A percentile compares a stretch with the other conserved stretches of the same genome.
These are phyloP conservation scores for Eurosta solidaginis DNA, from an alignment of 1,140 invertebrate species.

Conservation along the genomic window DNA sequence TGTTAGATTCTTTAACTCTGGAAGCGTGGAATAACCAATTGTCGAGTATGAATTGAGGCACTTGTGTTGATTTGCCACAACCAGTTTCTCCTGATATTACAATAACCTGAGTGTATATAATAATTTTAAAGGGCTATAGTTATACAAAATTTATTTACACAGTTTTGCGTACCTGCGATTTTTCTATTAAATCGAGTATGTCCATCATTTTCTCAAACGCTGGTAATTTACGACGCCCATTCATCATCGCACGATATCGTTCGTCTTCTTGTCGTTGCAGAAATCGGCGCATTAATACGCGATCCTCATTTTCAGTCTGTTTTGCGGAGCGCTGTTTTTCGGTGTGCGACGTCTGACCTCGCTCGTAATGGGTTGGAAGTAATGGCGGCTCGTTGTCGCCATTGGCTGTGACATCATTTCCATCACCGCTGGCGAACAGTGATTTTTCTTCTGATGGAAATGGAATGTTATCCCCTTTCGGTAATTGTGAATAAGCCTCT, in stretches of 20 bases:
- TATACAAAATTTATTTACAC: slow-evolving; percentile 39
- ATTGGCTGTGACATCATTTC: slow-evolving; percentile 27
- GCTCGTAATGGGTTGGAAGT: slow-evolving; percentile 66
- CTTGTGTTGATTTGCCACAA: slow-evolving; percentile 88
- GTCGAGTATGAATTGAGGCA: slow-evolving; percentile 91
- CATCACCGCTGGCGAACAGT: slow-evolving; percentile 46
- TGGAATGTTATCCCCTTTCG: slow-evolving; percentile 63
- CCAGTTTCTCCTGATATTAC: slow-evolving; percentile 86
- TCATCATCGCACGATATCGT: slow-evolving; percentile 69
- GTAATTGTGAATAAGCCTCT: slow-evolving; percentile 67
- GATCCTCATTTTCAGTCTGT: slow-evolving; percentile 66
- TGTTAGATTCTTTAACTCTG: slow-evolving; percentile 36
- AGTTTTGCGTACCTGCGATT: slow-evolving; percentile 64
- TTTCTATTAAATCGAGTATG: slow-evolving; percentile 68
- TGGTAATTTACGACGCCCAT: slow-evolving; percentile 68
- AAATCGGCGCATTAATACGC: slow-evolving; percentile 66
- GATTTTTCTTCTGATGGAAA: slow-evolving; percentile 63
- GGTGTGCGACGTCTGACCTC: slow-evolving; percentile 58
- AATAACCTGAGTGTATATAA: slow-evolving; percentile 61
- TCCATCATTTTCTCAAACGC: slow-evolving; percentile 69
- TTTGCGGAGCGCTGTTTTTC: slow-evolving; percentile 62
- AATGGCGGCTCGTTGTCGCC: background rate
- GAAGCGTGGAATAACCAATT: slow-evolving; percentile 64
- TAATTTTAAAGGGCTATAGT: background rate
- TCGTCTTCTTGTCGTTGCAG: slow-evolving; percentile 64